Percentiles rank a stretch among this genome's conserved stretches.
These are phyloP conservation scores for Halichoeres trimaculatus DNA, from an alignment of 2,113 vertebrate genomes.

Conservation along the genomic window DNA sequence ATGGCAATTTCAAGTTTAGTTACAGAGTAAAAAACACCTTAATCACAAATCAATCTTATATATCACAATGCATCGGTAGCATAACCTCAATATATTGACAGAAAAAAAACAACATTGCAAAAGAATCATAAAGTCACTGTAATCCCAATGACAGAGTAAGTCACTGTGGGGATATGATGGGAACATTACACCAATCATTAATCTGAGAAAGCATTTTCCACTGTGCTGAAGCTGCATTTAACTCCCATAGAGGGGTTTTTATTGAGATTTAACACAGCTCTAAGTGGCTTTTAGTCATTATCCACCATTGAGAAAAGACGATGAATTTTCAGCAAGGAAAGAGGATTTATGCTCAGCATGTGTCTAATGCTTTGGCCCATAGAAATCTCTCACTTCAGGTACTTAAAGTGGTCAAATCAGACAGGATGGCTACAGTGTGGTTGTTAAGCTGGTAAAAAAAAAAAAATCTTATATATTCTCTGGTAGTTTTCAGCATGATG, in stretches of 20 bases:
- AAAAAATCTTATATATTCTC: too few relatives aligned
- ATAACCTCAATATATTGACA: background rate
- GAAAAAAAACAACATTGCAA: background rate
- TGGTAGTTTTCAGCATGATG: too few relatives aligned
- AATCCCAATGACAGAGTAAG: conserved; percentile 2
- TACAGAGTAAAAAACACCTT: too few relatives aligned
- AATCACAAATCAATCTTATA: background rate
- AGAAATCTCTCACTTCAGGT: too few relatives aligned
- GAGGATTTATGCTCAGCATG: conserved; percentile 6
- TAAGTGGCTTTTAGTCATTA: conserved; percentile 32
- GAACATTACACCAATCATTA: conserved; percentile 34
- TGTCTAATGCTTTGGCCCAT: too few relatives aligned
- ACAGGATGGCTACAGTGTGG: too few relatives aligned
- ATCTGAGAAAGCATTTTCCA: conserved; percentile 14
- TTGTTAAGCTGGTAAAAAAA: too few relatives aligned
- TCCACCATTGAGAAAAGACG: conserved; percentile 3
- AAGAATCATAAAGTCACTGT: background rate
- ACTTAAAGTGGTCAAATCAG: too few relatives aligned
- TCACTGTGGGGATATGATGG: conserved; percentile 20
- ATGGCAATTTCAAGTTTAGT: too few relatives aligned
- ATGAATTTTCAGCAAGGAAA: conserved; percentile 7
- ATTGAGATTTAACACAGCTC: conserved; percentile 38
- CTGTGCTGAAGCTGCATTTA: conserved; percentile 46
- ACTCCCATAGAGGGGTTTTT: background rate
- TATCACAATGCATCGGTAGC: background rate